Percentiles rank a stretch among this genome's conserved stretches.
phyloP scores from a whole-genome alignment of 1,140 invertebrate genomes.

The Drosophila carrolli region DNA sequence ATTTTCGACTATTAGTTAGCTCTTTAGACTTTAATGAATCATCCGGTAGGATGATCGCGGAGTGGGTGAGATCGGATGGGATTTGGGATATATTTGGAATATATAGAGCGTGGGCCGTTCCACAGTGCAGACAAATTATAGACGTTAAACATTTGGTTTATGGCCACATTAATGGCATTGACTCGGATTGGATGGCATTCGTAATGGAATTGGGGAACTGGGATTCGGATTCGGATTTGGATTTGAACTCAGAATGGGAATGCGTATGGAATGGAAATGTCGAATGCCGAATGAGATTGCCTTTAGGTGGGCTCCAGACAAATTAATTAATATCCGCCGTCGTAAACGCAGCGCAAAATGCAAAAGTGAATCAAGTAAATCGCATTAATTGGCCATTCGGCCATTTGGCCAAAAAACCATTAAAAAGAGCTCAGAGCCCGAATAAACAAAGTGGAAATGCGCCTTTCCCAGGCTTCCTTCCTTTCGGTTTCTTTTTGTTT shows the following conservation, averaged over 20 bases:
- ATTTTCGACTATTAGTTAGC: constrained; percentile 74
- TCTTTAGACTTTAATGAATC: constrained; percentile 79
- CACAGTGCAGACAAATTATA: constrained; percentile 51
- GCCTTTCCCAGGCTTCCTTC: constrained; percentile 33
- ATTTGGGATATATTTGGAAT: background rate
- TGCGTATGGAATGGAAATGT: background rate
- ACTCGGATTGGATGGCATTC: constrained; percentile 21
- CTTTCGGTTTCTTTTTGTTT: constrained; percentile 37
- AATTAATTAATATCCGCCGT: constrained; percentile 65
- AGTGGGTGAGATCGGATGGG: constrained; percentile 5
- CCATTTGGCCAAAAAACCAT: constrained; percentile 23
- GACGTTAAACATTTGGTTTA: constrained; percentile 51
- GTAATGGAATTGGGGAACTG: background rate
- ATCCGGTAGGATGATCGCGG: constrained; percentile 29
- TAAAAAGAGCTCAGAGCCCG: constrained; percentile 33
- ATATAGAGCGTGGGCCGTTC: constrained; percentile 27
- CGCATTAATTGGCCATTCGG: constrained; percentile 56
- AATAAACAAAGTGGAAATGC: constrained; percentile 69
- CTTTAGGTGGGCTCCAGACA: constrained; percentile 1
- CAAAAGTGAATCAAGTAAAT: constrained; percentile 61
- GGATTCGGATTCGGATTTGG: background rate
- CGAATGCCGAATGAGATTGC: background rate
- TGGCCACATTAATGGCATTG: constrained; percentile 53
- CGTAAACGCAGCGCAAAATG: constrained; percentile 58
- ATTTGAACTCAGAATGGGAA: no score